Base-by-base conservation (phyloP, 1,140 invertebrate genomes). In the Drosophila malerkotliana region DNA sequence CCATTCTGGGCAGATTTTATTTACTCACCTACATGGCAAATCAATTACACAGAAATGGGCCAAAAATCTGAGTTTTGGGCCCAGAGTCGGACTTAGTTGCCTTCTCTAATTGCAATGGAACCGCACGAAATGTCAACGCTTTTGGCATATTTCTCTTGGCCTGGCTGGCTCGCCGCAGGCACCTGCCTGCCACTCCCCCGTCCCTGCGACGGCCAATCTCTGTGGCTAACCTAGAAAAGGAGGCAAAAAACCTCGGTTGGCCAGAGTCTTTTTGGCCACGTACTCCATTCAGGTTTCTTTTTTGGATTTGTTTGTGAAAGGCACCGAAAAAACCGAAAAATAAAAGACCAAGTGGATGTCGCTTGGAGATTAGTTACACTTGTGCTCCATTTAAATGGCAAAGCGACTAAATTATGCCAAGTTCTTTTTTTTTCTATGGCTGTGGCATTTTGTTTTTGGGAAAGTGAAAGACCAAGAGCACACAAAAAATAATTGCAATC, bases 291-390 rank as follows among this genome's bases (percentile, higher is more conserved):
- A 78, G 79, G 68, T 84, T 69, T 62, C 34, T 41, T 60, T 66
- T 59, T 62, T 56, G 37, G 49, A 39, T 48, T 57, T 72, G 57
- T 48, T 79, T 82, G 82, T 87, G 82, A 87, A 87, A 87, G 82
- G 83, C 79, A 73, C 30, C 28, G 9, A 62, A 56, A 87, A 87
- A 47, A 47, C 8, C 14, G 0, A 44, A 79, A 87, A 73, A 37
- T 55, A 52, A 53, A 63, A 60, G 57, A 52, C 45, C 77, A 48
- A 62, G 67, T 57, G 53, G 67, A 72, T 79, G 81, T 69, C 81
- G 77, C 48, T 72, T 59, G 52, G 67, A 88, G 82, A 88, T 87
- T 88, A 88, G 82, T 79, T 87, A 87, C 82, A 87, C 82, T 87
- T 87, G 79, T 88, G 82, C 82, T 87, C 82, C 82, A 87, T 83